phyloP scores from a whole-genome alignment of 2,888 invertebrate species.

The Thyatira batis region DNA sequence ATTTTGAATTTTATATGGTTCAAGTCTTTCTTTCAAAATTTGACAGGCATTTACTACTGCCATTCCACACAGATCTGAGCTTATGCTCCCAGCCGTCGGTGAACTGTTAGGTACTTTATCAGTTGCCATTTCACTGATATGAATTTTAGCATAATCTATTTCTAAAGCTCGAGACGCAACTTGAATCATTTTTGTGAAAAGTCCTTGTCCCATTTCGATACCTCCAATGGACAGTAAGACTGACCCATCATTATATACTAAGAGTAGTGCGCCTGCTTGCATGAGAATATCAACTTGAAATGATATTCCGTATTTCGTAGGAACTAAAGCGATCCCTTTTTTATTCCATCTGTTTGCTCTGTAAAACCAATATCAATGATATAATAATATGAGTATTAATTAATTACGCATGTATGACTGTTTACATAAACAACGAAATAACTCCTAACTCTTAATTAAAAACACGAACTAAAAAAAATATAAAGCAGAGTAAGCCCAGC shows the following conservation, averaged over 20 bases:
- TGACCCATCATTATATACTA: conserved; percentile 90
- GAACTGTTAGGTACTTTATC: conserved; percentile 92
- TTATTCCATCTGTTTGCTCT: conserved; percentile 89
- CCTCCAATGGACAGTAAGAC: conserved; percentile 91
- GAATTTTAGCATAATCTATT: conserved; percentile 84
- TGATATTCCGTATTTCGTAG: conserved; percentile 89
- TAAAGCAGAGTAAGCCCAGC: too few species aligned
- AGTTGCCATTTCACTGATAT: conserved; percentile 88
- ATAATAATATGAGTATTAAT: too few species aligned
- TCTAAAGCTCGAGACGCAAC: conserved; percentile 86
- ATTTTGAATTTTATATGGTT: conserved; percentile 85
- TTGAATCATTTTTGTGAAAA: conserved; percentile 95
- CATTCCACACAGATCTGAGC: conserved; percentile 92
- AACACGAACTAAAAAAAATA: too few species aligned
- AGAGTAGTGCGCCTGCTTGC: conserved; percentile 90
- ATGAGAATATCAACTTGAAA: conserved; percentile 86
- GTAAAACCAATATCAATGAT: conserved; percentile 36
- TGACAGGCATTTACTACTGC: conserved; percentile 89
- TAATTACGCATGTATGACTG: too few species aligned
- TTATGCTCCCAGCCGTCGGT: conserved; percentile 89
- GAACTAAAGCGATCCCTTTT: conserved; percentile 87
- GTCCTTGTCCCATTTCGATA: conserved; percentile 95
- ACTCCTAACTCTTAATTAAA: too few species aligned
- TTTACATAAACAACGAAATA: too few species aligned
- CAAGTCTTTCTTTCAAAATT: conserved; percentile 84